These are phyloP conservation scores for Drosophila ercepeae DNA, from an alignment of 1,140 invertebrate genomes.

Conservation along the genomic window DNA sequence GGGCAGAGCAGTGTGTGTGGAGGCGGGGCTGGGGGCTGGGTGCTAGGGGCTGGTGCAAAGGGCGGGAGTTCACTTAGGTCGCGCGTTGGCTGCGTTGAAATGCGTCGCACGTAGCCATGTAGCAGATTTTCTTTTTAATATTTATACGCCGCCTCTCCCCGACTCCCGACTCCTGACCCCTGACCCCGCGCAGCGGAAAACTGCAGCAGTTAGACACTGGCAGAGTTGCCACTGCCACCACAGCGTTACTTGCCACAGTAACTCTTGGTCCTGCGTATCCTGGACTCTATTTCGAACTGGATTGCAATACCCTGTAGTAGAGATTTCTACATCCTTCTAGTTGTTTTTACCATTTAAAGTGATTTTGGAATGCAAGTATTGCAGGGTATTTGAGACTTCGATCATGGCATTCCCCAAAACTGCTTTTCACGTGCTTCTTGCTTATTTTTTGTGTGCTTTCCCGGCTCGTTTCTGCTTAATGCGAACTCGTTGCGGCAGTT, in stretches of 20 bases:
- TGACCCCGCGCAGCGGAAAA: slow-evolving; percentile 11
- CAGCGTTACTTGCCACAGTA: not conserved
- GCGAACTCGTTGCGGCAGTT: slow-evolving; percentile 52
- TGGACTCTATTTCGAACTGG: too few relatives aligned
- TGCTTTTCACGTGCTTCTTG: slow-evolving; percentile 12
- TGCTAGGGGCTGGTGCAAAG: not conserved
- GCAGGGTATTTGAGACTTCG: slow-evolving; percentile 11
- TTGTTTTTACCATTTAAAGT: too few relatives aligned
- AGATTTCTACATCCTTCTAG: too few relatives aligned
- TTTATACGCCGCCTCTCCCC: slow-evolving; percentile 29
- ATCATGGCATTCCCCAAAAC: not conserved
- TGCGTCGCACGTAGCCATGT: slow-evolving; percentile 72
- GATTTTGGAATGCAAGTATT: too few relatives aligned
- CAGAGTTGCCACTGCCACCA: slow-evolving; percentile 13
- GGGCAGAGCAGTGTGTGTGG: slow-evolving; percentile 4
- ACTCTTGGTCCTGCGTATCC: too few relatives aligned
- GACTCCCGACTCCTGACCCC: too few relatives aligned
- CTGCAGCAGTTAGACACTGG: slow-evolving; percentile 47
- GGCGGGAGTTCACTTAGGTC: slow-evolving; percentile 30
- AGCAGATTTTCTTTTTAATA: slow-evolving; percentile 70
- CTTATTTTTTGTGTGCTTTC: slow-evolving; percentile 12
- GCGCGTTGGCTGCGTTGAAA: slow-evolving; percentile 50
- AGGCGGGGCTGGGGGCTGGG: not conserved
- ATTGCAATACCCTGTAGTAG: too few relatives aligned
- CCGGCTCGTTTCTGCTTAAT: slow-evolving; percentile 38